Conservation (phyloP, 2,888 invertebrate genomes). For the Phorcus lineatus region DNA sequence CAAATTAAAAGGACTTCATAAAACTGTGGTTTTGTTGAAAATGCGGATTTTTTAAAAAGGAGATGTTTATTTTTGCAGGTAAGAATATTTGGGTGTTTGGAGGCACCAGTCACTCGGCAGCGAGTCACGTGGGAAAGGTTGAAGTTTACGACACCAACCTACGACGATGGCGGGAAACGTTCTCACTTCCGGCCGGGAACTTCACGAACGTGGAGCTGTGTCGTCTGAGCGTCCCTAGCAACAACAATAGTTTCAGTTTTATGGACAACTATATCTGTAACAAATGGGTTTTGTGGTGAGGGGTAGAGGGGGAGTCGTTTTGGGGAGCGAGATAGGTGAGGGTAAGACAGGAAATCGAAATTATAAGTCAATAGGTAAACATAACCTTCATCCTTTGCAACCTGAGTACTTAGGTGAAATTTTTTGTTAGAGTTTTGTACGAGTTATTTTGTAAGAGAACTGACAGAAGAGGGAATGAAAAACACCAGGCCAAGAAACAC, state of each 20-base stretch:
- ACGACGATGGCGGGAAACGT: slow-evolving; percentile 60
- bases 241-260: slow-evolving; percentile 62
- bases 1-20: not conserved
- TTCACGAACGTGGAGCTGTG: slow-evolving; percentile 62
- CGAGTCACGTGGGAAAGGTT: slow-evolving; percentile 50
- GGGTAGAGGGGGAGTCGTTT: too few species aligned
- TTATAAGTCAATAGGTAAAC: too few species aligned
- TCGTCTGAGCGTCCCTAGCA: slow-evolving; percentile 54
- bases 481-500: too few species aligned
- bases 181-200: slow-evolving; percentile 53
- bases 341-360: too few species aligned
- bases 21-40: not conserved
- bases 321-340: too few species aligned
- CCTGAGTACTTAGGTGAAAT: too few species aligned
- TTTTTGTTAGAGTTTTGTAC: too few species aligned
- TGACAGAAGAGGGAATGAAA: too few species aligned
- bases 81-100: slow-evolving; percentile 62
- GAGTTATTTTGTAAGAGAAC: too few species aligned
- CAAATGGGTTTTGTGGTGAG: slow-evolving; percentile 68
- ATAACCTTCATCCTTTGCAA: too few species aligned
- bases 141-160: slow-evolving; percentile 60
- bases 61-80: slow-evolving; percentile 44
- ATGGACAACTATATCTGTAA: slow-evolving; percentile 59
- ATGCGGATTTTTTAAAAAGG: too few species aligned
- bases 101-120: slow-evolving; percentile 61